phyloP scores from a whole-genome alignment of 1,140 invertebrate species.

The Aphis craccivora region DNA sequence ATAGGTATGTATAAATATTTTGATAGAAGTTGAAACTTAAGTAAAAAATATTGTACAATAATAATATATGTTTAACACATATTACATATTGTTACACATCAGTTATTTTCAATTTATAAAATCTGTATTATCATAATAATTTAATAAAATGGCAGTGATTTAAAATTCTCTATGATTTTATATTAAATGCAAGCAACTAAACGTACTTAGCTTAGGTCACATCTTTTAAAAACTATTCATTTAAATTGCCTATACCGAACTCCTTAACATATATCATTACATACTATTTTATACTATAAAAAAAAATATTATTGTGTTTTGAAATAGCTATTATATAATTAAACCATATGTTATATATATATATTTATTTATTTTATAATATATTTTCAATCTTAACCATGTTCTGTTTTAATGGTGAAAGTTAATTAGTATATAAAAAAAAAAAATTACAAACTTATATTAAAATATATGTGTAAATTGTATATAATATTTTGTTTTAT shows the following conservation, averaged over 20 bases:
- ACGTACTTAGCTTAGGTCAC: background rate
- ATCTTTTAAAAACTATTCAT: background rate
- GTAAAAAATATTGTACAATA: background rate
- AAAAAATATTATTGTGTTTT: background rate
- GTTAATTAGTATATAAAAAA: background rate
- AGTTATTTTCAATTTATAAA: background rate
- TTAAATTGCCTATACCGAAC: background rate
- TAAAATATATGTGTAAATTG: background rate
- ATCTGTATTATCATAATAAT: background rate
- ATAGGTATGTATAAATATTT: slow-evolving; percentile 38
- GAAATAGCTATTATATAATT: no score
- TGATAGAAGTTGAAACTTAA: slow-evolving; percentile 52
- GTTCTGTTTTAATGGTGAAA: background rate
- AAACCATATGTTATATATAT: no score
- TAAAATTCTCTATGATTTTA: background rate
- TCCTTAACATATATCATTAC: background rate
- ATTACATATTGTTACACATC: no score
- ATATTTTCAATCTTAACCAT: background rate
- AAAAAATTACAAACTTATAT: no score
- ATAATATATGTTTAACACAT: background rate
- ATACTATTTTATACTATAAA: no score
- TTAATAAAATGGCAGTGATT: background rate
- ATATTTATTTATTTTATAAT: no score
- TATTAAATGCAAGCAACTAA: background rate
- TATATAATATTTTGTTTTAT: background rate